Base-by-base conservation (phyloP, 2,113 vertebrate genomes). In the Platysteira castanea region DNA sequence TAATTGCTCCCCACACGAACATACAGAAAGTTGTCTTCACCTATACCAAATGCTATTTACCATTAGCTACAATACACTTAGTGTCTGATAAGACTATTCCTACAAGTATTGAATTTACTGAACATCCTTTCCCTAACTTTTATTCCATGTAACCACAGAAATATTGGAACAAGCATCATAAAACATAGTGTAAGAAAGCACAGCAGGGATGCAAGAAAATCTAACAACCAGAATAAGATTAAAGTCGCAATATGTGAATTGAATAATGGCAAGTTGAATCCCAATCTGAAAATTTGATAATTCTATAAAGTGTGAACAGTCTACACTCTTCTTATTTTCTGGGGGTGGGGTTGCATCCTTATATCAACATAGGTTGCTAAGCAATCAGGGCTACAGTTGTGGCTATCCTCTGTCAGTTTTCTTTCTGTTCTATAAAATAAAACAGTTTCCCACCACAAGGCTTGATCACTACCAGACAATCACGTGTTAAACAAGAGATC, bases 311-410 rank as follows among this genome's bases (percentile, higher is more conserved):
- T 23, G 12, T 65, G 31, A 83, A 65, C 2, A 2, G 26, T 44
- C 35, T 64, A 28, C 7, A 73, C 33, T 60, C 15, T 70, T 75
- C 37, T 27, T 53, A 26, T 77, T 83, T 89, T 71, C 31, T 16
- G 17, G 7, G 7, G 50, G 2, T 0, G 8, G 2, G 0, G 7
- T 39, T 11, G 42, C 60, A 11, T 42, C 9, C 44, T 70, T 87
- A 49, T 49, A 26, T 50, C 26, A 82, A 50, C 27, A 41, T 4
- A 71, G 15, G 8, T 41, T 68, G 8, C 27, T 52, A 84, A 71
- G 13, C 7, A 75, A 47, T 27, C 6, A 5, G 15, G 21, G 31
- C 6, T 31, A 75, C 39, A 87, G 22, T 14, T 35, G 14, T 33
- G 21, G 10, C 33, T 54, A 30, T 39, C 22, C 59, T 28, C 20